These are phyloP conservation scores for Sycophila texana DNA, from an alignment of 2,888 invertebrate genomes.

Conservation along the genomic window DNA sequence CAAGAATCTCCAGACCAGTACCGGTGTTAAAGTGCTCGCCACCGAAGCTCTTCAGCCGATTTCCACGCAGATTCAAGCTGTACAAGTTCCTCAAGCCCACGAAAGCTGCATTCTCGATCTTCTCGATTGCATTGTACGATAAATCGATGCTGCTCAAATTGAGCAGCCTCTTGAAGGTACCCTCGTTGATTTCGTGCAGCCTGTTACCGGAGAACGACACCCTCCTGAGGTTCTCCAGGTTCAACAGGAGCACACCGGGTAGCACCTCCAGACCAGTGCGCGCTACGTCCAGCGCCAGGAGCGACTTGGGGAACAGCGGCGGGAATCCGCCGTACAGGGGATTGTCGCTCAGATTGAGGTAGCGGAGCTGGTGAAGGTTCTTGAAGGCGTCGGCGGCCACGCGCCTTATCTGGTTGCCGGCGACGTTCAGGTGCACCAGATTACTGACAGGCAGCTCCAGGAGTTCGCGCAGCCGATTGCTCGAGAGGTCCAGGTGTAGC, in stretches of 20 bases:
- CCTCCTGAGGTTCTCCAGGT: constrained; percentile 81
- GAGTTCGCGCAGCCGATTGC: constrained; percentile 84
- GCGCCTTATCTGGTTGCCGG: constrained; percentile 87
- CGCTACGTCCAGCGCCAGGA: constrained; percentile 85
- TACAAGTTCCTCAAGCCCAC: constrained; percentile 86
- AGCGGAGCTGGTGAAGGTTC: constrained; percentile 81
- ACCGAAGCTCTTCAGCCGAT: constrained; percentile 87
- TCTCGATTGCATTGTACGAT: constrained; percentile 86
- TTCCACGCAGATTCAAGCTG: constrained; percentile 84
- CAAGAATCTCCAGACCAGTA: constrained; percentile 86
- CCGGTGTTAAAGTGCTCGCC: constrained; percentile 91
- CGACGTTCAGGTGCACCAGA: constrained; percentile 85
- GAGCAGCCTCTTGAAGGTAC: constrained; percentile 85
- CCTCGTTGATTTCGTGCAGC: constrained; percentile 85
- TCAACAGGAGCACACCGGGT: constrained; percentile 84
- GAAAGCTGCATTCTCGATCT: constrained; percentile 86
- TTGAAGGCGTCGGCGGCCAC: constrained; percentile 83
- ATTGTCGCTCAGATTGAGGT: constrained; percentile 87
- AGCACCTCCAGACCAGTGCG: constrained; percentile 85
- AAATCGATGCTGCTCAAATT: constrained; percentile 87
- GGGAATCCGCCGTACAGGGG: constrained; percentile 84
- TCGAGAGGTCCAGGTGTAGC: constrained; percentile 83
- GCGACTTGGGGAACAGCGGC: constrained; percentile 74
- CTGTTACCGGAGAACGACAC: constrained; percentile 85
- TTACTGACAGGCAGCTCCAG: constrained; percentile 81